Conservation (phyloP, 1,140 invertebrate species). For the Temnothorax longispinosus region DNA sequence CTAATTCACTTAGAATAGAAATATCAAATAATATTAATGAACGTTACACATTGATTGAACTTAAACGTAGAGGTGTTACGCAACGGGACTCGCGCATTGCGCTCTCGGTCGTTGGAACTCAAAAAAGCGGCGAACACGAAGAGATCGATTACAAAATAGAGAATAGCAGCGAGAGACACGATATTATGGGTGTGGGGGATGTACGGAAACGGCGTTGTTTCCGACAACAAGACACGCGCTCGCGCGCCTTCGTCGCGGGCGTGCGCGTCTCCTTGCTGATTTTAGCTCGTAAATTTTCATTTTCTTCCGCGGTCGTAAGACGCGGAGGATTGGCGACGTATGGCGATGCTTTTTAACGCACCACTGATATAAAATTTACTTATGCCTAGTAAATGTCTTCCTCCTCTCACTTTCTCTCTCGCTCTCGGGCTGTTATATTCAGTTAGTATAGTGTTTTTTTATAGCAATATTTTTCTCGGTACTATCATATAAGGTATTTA, state of each 20-base stretch:
- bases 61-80: constrained; percentile 79
- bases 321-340: constrained; percentile 75
- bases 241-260: constrained; percentile 50
- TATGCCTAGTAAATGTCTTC: constrained; percentile 80
- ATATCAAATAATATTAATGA: constrained; percentile 83
- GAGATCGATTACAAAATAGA: constrained; percentile 82
- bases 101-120: constrained; percentile 59
- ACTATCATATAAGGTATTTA: constrained; percentile 85
- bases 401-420: neutral
- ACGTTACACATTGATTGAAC: constrained; percentile 80
- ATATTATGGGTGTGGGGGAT: constrained; percentile 46
- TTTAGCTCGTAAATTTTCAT: constrained; percentile 58
- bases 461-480: constrained; percentile 81
- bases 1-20: constrained; percentile 82
- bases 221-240: constrained; percentile 50
- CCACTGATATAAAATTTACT: constrained; percentile 85
- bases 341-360: constrained; percentile 79
- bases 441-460: constrained; percentile 78
- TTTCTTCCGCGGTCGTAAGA: constrained; percentile 61
- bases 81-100: constrained; percentile 66
- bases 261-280: constrained; percentile 67
- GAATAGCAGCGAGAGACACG: constrained; percentile 72
- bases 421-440: constrained; percentile 75
- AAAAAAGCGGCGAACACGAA: constrained; percentile 76
- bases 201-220: constrained; percentile 60